Evolutionary conservation across 2,797 vertebrate genomes (phyloP).

Genomic region (Acanthornis magna): DNA sequence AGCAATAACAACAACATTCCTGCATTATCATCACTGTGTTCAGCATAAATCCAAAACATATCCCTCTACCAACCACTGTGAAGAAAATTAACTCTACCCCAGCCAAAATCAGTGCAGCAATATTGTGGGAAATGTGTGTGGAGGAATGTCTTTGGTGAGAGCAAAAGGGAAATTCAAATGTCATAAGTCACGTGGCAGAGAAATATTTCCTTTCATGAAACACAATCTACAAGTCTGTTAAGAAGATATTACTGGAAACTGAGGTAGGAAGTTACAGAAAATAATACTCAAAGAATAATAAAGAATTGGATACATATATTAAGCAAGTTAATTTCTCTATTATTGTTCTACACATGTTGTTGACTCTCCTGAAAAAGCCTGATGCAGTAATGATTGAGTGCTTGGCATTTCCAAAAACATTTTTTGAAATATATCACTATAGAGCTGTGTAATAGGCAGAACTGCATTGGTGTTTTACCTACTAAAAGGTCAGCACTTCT

Average conservation of each 20-base stretch:
- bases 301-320: background rate
- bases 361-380: constrained; percentile 9
- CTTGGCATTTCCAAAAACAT: constrained; percentile 50
- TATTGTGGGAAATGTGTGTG: background rate
- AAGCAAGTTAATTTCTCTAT: background rate
- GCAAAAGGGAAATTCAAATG: background rate
- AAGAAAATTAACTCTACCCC: background rate
- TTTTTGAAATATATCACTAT: constrained; percentile 44
- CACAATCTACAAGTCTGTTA: background rate
- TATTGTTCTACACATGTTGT: background rate
- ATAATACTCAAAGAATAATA: background rate
- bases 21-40: background rate
- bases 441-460: constrained; percentile 2
- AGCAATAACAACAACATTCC: background rate
- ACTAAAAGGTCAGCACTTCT: constrained; percentile 54
- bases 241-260: background rate
- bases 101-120: background rate
- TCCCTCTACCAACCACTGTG: background rate
- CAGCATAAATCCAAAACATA: background rate
- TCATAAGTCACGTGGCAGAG: background rate
- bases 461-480: constrained; percentile 17
- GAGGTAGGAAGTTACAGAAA: background rate
- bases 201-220: background rate
- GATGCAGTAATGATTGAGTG: background rate
- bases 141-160: background rate